These are phyloP conservation scores for Lithobates sylvaticus DNA, from an alignment of 2,797 vertebrate genomes.

Conservation along the genomic window DNA sequence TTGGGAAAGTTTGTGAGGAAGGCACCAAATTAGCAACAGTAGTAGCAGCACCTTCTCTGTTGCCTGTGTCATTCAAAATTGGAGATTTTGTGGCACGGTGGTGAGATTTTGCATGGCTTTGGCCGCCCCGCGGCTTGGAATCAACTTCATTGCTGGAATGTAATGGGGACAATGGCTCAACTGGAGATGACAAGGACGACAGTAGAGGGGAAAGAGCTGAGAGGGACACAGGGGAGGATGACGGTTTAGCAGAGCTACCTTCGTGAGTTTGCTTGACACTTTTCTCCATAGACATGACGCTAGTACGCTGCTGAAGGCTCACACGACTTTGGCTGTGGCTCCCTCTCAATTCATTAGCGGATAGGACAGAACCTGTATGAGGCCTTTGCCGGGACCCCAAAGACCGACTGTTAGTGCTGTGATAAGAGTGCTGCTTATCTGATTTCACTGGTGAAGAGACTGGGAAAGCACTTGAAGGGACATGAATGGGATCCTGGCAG, in stretches of 20 bases:
- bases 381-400: conserved; percentile 72
- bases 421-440: conserved; percentile 75
- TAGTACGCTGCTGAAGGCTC: conserved; percentile 49
- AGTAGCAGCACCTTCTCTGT: conserved; percentile 65
- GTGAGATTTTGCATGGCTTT: conserved; percentile 66
- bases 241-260: conserved; percentile 61
- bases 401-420: conserved; percentile 66
- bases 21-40: conserved; percentile 69
- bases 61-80: conserved; percentile 69
- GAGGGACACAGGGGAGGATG: conserved; percentile 53
- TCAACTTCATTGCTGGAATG: conserved; percentile 81
- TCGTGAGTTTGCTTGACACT: conserved; percentile 70
- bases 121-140: conserved; percentile 73
- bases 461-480: conserved; percentile 69
- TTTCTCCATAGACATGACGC: conserved; percentile 65
- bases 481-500: conserved; percentile 71
- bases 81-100: conserved; percentile 66
- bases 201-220: conserved; percentile 74
- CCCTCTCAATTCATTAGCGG: conserved; percentile 67
- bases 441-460: conserved; percentile 70
- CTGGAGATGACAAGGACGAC: conserved; percentile 76
- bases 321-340: conserved; percentile 53
- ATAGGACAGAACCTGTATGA: conserved; percentile 68
- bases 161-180: conserved; percentile 79
- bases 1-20: conserved; percentile 84